Conservation (phyloP, 2,797 vertebrate genomes). For the Coregonus ussuriensis region DNA sequence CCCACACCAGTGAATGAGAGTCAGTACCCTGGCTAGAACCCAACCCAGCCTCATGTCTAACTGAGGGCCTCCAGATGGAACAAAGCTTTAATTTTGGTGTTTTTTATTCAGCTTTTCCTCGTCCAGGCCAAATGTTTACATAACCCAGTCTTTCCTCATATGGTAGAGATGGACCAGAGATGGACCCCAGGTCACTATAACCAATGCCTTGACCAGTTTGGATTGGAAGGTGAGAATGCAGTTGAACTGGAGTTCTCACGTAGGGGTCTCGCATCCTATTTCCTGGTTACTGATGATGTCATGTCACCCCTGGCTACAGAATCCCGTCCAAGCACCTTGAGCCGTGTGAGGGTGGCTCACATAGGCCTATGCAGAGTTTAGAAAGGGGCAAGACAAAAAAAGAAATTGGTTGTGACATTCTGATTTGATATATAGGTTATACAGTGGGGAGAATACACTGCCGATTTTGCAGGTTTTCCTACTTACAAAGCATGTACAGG, state of each 20-base stretch:
- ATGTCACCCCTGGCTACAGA: constrained; percentile 7
- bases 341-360: neutral
- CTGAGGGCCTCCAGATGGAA: constrained; percentile 22
- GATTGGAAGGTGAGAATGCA: constrained; percentile 34
- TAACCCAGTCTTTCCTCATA: neutral
- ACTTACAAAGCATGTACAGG: no score
- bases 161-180: neutral
- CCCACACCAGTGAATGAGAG: constrained; percentile 31
- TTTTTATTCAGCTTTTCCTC: constrained; percentile 8
- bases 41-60: constrained; percentile 23
- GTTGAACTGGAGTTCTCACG: constrained; percentile 18
- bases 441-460: no score
- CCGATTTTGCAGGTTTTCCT: no score
- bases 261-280: neutral
- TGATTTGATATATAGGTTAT: no score
- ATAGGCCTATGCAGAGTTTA: neutral
- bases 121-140: constrained; percentile 8
- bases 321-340: constrained; percentile 23
- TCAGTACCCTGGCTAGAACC: constrained; percentile 20
- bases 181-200: neutral
- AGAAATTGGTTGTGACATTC: neutral
- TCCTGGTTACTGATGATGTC: neutral
- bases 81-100: constrained; percentile 44
- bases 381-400: neutral
- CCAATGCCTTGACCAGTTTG: constrained; percentile 6